Conservation (phyloP, 2,113 vertebrate species). For the Apodemus sylvaticus region DNA sequence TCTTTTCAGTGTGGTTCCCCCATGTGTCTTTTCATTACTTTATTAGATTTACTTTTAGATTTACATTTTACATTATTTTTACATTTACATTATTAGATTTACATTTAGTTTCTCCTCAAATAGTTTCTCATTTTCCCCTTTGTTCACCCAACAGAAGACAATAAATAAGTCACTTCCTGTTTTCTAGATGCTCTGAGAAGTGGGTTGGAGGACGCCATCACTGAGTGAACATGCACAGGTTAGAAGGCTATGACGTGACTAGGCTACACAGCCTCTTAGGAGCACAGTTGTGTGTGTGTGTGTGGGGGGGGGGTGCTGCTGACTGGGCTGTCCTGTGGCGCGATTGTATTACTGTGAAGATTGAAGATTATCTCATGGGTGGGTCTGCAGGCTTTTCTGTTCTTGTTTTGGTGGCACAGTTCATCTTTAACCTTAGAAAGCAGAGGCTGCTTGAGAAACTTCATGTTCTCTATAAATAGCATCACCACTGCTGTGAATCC, state of each 20-base stretch:
- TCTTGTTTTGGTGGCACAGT: not conserved
- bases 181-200: not conserved
- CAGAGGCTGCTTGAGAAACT: not conserved
- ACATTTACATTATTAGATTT: slow-evolving; percentile 1
- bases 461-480: not conserved
- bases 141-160: not conserved
- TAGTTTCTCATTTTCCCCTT: slow-evolving; percentile 26
- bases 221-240: not conserved
- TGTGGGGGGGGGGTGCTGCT: not conserved
- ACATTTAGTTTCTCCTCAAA: not conserved
- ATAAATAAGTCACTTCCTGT: not conserved
- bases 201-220: not conserved
- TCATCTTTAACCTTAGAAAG: slow-evolving; percentile 24
- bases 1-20: not conserved
- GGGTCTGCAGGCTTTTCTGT: not conserved
- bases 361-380: not conserved
- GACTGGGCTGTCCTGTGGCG: not conserved
- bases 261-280: not conserved
- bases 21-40: slow-evolving; percentile 21
- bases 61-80: too few relatives aligned
- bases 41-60: not conserved
- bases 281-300: not conserved
- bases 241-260: not conserved
- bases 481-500: not conserved
- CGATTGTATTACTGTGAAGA: not conserved